These are phyloP conservation scores for Rhopilema esculentum DNA, from an alignment of 30 jellyfish, hydroid and myxozoan species.

Conservation along the genomic window DNA sequence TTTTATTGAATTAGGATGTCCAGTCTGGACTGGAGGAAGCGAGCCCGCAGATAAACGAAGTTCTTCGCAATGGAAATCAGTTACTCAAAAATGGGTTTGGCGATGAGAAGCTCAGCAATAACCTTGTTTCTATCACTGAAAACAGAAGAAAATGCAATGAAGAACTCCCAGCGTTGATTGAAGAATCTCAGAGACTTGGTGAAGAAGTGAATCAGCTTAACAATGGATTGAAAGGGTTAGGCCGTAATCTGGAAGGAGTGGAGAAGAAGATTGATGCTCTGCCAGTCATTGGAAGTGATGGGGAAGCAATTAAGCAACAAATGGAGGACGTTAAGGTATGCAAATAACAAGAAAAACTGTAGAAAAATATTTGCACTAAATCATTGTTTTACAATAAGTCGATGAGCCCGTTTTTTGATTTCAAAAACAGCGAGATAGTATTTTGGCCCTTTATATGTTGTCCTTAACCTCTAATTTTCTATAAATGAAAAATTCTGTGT, in stretches of 20 bases:
- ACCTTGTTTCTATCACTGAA: slow-evolving; percentile 12
- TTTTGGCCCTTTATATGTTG: too few relatives aligned
- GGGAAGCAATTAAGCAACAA: slow-evolving; percentile 10
- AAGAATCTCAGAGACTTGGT: neutral
- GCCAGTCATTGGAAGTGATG: neutral
- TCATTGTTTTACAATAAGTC: too few relatives aligned
- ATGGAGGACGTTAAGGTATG: slow-evolving; percentile 27
- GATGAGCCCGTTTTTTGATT: too few relatives aligned
- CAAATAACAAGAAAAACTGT: too few relatives aligned
- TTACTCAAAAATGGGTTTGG: slow-evolving; percentile 19
- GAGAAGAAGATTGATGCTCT: neutral
- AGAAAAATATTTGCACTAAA: too few relatives aligned
- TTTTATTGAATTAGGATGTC: neutral
- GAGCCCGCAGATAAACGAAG: neutral
- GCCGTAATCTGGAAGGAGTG: slow-evolving; percentile 13
- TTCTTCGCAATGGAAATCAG: slow-evolving; percentile 25
- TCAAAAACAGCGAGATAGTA: too few relatives aligned
- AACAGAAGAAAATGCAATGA: slow-evolving; percentile 11
- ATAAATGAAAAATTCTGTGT: too few relatives aligned
- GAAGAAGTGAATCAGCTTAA: neutral
- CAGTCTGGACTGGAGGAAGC: neutral
- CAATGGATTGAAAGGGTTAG: neutral
- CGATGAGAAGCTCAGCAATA: slow-evolving; percentile 14
- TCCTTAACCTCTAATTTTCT: too few relatives aligned
- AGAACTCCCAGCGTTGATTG: slow-evolving; percentile 2